Base-by-base conservation (phyloP, 2,797 vertebrate genomes). In the Phalanger gymnotis region DNA sequence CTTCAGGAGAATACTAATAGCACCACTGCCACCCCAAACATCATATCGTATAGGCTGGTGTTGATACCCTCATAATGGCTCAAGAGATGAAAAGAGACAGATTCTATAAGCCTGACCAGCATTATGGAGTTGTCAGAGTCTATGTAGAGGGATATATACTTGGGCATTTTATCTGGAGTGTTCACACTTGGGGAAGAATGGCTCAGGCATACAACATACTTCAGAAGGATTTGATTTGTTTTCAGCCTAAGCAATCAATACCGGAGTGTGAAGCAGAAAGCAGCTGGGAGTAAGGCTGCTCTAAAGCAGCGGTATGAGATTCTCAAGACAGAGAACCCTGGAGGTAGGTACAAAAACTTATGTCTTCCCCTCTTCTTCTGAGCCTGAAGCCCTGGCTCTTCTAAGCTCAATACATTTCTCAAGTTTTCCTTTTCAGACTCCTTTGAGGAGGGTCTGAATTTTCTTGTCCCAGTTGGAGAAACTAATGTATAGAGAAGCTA, bases 181-280 rank as follows among this genome's bases (percentile, higher is more conserved):
- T 40, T 81, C 66, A 81, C 7, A 1, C 9, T 87, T 87, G 10
- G 25, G 73, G 40, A 47, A 47, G 25, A 87, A 28, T 87, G 25
- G 40, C 10, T 47, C 40, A 81, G 6, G 19, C 40, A 81, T 27
- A 47, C n/a, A 47, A 47, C 22, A 27, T 47, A 87, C 22, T 51
- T 87, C 40, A 87, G 73, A 51, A 22, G 73, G 3, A 87, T 51
- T 27, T 87, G 73, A 9, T 87, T 87, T 27, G 40, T 87, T 87
- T 92, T 57, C 98, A 99, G 99, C 95, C 98, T 99, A 94, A 97
- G 98, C 22, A 97, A 96, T 95, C 99, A 99, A 97, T 99, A 99
- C 0, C 98, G 98, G 66, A 94, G 95, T 0, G 92, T 99, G 93
- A 99, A 99, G 96, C 99, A 99, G 98, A 99, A 99, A 97, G 99